phyloP scores from a whole-genome alignment of 2,797 vertebrate species.

The Diceros bicornis region DNA sequence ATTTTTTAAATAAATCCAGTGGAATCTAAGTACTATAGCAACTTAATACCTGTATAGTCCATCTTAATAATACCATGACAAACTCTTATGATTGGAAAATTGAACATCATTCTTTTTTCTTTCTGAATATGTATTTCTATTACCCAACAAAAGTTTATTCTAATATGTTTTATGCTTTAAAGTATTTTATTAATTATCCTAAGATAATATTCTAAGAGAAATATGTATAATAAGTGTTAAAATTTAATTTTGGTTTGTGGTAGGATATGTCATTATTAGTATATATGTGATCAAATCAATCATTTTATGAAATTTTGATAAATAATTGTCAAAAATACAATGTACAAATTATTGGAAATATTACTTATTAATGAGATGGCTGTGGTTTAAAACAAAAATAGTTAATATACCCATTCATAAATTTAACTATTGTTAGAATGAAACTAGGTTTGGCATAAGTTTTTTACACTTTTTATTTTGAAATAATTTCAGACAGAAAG shows the following conservation, averaged over 20 bases:
- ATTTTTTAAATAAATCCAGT: neutral
- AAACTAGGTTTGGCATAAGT: neutral
- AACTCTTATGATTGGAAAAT: neutral
- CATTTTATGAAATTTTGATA: neutral
- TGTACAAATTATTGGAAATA: neutral
- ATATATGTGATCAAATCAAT: neutral
- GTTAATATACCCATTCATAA: neutral
- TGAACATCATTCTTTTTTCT: neutral
- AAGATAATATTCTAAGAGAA: neutral
- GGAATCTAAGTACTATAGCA: neutral
- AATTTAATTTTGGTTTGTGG: neutral
- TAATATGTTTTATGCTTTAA: neutral
- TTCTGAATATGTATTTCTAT: neutral
- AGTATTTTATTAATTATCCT: neutral
- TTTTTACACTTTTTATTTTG: neutral
- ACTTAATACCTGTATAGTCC: neutral
- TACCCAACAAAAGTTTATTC: too few species aligned
- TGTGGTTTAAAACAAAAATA: neutral
- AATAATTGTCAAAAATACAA: neutral
- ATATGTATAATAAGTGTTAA: neutral
- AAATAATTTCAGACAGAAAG: neutral
- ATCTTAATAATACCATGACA: neutral
- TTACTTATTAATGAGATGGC: neutral
- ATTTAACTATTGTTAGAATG: neutral
- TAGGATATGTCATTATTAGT: neutral